Evolutionary conservation across 2,797 vertebrate species (phyloP).

Genomic region (Argya squamiceps): DNA sequence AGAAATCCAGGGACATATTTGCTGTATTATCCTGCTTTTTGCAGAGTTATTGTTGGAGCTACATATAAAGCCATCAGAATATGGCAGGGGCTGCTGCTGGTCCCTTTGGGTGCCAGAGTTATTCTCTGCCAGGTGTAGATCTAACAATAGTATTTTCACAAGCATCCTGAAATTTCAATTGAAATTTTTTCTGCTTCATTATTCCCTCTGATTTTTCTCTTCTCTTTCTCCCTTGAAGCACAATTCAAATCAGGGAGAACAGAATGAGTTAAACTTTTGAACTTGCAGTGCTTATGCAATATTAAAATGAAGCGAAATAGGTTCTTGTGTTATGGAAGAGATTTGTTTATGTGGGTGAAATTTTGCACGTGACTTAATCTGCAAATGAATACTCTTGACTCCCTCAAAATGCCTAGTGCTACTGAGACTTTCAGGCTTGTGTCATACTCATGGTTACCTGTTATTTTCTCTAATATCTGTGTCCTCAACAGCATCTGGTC

Average conservation of each 20-base stretch:
- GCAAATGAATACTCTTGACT: background rate
- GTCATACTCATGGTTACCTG: background rate
- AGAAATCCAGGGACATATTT: background rate
- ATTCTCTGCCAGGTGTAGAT: background rate
- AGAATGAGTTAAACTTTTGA: conserved; percentile 57
- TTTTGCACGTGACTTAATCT: conserved; percentile 18
- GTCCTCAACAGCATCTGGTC: conserved; percentile 79
- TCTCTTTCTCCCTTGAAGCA: conserved; percentile 31
- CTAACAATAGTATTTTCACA: background rate
- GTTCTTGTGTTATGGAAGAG: background rate
- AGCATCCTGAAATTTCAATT: background rate
- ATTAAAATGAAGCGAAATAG: conserved; percentile 32
- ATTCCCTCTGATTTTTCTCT: conserved; percentile 19
- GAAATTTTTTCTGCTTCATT: background rate
- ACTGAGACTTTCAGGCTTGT: background rate
- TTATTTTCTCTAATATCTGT: conserved; percentile 53
- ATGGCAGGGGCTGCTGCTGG: background rate
- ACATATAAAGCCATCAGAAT: background rate
- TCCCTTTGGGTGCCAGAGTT: background rate
- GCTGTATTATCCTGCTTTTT: background rate
- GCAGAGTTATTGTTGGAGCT: background rate
- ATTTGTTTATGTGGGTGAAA: conserved; percentile 34
- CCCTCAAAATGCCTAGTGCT: background rate
- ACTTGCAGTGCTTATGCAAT: conserved; percentile 48
- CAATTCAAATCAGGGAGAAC: background rate